Evolutionary conservation across 2,113 vertebrate species (phyloP).

Genomic region (Neofelis nebulosa): DNA sequence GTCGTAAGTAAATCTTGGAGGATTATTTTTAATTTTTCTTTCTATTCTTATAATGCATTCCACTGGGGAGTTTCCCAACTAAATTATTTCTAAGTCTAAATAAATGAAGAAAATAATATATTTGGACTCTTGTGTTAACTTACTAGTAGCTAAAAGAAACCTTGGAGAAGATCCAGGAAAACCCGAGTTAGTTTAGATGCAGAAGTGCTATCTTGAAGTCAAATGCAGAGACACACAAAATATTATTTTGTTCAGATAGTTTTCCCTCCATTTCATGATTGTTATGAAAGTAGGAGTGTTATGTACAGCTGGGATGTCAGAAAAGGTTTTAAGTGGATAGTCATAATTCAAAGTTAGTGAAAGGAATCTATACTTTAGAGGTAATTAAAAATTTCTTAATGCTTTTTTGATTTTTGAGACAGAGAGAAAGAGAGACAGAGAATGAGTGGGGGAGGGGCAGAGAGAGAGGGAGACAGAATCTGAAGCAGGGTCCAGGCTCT

Average conservation of each 20-base stretch:
- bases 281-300: not conserved
- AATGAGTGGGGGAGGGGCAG: not conserved
- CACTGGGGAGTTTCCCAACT: not conserved
- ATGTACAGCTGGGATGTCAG: not conserved
- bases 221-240: not conserved
- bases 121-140: not conserved
- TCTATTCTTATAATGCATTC: not conserved
- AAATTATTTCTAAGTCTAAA: not conserved
- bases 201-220: not conserved
- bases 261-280: not conserved
- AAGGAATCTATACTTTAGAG: not conserved
- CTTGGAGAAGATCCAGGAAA: not conserved
- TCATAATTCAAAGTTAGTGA: not conserved
- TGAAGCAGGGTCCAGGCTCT: not conserved
- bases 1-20: not conserved
- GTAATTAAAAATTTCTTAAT: not conserved
- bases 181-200: not conserved
- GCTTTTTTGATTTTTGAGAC: not conserved
- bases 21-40: conserved; percentile 28
- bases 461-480: not conserved
- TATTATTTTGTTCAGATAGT: not conserved
- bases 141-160: not conserved
- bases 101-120: conserved; percentile 9
- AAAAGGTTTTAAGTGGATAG: not conserved
- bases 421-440: not conserved